phyloP scores from a whole-genome alignment of 2,797 vertebrate genomes.

The Tragelaphus eurycerus region DNA sequence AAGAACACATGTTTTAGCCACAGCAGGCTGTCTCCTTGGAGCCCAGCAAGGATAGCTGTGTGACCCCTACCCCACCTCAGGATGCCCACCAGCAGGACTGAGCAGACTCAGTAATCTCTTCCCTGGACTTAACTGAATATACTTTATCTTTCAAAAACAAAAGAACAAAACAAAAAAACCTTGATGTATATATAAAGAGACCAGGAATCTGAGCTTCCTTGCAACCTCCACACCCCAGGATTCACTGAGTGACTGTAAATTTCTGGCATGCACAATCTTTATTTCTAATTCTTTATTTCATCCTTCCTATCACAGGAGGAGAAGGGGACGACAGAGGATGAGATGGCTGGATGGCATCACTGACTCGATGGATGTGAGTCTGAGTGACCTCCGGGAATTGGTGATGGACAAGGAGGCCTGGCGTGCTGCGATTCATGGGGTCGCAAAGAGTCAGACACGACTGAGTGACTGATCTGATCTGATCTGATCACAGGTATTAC shows the following conservation, averaged over 20 bases:
- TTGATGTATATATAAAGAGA: constrained; percentile 45
- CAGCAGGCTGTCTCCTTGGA: constrained; percentile 55
- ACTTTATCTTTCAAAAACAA: background rate
- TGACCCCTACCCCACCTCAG: constrained; percentile 60
- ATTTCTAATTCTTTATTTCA: constrained; percentile 13
- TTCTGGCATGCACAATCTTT: background rate
- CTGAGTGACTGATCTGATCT: too few relatives aligned
- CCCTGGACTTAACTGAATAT: constrained; percentile 52
- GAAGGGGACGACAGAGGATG: too few relatives aligned
- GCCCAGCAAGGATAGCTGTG: constrained; percentile 11
- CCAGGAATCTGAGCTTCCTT: constrained; percentile 54
- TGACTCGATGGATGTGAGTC: too few relatives aligned
- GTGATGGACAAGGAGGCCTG: too few relatives aligned
- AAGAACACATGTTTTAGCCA: constrained; percentile 58
- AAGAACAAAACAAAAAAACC: background rate
- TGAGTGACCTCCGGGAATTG: too few relatives aligned
- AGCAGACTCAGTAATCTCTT: constrained; percentile 53
- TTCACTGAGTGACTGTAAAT: constrained; percentile 47
- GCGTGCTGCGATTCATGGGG: too few relatives aligned
- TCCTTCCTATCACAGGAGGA: constrained; percentile 19
- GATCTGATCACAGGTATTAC: too few relatives aligned
- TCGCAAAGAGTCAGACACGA: too few relatives aligned
- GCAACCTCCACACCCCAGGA: constrained; percentile 39
- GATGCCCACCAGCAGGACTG: constrained; percentile 56
- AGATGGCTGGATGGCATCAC: too few relatives aligned